Percentiles rank a stretch among this genome's conserved stretches.
Evolutionary conservation across 2,797 vertebrate genomes (phyloP).

Genomic region (Diplodus sargus): DNA sequence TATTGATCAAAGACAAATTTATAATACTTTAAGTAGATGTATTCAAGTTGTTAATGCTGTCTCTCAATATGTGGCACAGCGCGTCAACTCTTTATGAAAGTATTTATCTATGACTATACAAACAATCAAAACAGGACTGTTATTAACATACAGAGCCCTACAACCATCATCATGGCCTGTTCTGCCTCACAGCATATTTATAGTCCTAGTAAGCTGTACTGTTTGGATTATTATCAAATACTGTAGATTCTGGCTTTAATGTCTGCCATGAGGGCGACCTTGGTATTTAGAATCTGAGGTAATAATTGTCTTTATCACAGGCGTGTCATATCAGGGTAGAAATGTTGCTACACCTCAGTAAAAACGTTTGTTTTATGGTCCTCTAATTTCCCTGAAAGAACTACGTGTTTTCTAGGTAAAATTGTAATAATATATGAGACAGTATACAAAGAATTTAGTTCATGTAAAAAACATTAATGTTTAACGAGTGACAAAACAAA

Average conservation of each 20-base stretch:
- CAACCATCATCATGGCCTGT: not conserved
- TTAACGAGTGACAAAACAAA: not conserved
- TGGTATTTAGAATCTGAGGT: not conserved
- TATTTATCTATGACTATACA: constrained; percentile 38
- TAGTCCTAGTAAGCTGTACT: not conserved
- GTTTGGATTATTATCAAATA: not conserved
- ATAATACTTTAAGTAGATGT: constrained; percentile 51
- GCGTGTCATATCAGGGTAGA: constrained; percentile 1
- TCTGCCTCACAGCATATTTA: not conserved
- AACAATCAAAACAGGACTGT: constrained; percentile 58
- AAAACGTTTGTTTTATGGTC: not conserved
- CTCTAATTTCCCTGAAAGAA: constrained; percentile 13
- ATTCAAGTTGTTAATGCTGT: constrained; percentile 46
- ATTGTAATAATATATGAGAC: not conserved
- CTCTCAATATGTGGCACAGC: constrained; percentile 49
- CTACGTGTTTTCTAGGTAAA: not conserved
- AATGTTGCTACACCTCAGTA: not conserved
- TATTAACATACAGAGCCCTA: constrained; percentile 26
- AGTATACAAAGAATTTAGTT: not conserved
- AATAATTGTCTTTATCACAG: not conserved
- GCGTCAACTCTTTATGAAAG: constrained; percentile 29
- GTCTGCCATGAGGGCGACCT: not conserved
- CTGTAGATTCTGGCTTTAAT: not conserved
- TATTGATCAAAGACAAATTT: constrained; percentile 57
- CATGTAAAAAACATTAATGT: not conserved